Base-by-base conservation (phyloP, 1,140 invertebrate genomes). In the Zaprionus inermis region DNA sequence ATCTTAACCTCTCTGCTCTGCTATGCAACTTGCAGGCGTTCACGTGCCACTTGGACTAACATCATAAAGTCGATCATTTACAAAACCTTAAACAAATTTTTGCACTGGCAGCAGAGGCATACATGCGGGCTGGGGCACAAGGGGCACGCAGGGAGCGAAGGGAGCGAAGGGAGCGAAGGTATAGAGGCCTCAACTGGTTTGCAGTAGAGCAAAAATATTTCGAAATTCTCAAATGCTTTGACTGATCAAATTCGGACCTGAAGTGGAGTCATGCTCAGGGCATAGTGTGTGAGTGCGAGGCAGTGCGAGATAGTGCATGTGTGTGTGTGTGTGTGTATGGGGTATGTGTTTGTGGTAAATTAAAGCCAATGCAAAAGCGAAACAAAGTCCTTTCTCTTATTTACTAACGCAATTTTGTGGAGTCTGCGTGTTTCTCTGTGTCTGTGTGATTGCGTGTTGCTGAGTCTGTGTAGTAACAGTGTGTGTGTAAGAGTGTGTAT, bases 331-430 rank as follows among this genome's bases (percentile, higher is more conserved):
- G 51, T 41, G 14, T 63, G 46, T 52, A 12, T 24, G 32, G 28
- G 32, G 34, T 54, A 54, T 41, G 14, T 63, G 46, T 52, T 12
- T 24, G 32, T 38, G 32, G 34, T 54, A 54, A 24, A 61, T 56
- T 70, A 36, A 46, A 38, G 38, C 38, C 55, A 64, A 32, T 38
- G 59, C 34, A 57, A 52, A 70, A 64, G 55, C 56, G 60, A 74
- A 69, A 74, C 55, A 58, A 78, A 75, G 41, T 66, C 46, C 66
- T 70, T 65, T 77, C 18, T 41, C 46, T 54, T 77, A 64, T 63
- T 64, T 77, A 54, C 54, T 74, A 77, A 74, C 65, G 64, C 72
- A 73, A 72, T 76, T 76, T 73, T 34, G 49, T 69, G 44, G 49
- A 22, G 34, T 10, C 18, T 14, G 52, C 57, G 7, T 16, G 38